Conservation (phyloP, 2,888 invertebrate species). For the Drosophila meridionalis region DNA sequence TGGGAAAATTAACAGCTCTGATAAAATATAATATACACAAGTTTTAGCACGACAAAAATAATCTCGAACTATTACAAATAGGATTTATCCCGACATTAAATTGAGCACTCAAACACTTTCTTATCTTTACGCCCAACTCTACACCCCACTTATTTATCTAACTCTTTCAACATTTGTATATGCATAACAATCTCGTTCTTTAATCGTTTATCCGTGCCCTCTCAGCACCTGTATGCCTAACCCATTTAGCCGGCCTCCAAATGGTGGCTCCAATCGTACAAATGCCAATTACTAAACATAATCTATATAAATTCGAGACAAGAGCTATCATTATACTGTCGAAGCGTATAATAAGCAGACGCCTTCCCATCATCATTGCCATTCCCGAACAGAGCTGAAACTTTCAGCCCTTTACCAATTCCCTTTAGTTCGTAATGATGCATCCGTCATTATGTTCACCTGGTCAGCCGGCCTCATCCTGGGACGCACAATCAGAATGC, state of each 20-base stretch:
- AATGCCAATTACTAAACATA: conserved; percentile 68
- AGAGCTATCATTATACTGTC: conserved; percentile 74
- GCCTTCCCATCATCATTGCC: conserved; percentile 73
- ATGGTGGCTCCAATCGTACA: conserved; percentile 56
- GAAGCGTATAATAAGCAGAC: conserved; percentile 80
- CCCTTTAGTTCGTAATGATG: conserved; percentile 50
- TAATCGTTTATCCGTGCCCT: conserved; percentile 19
- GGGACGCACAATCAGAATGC: conserved; percentile 55
- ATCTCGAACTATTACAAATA: not conserved
- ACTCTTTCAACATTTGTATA: not conserved
- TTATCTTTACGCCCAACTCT: not conserved
- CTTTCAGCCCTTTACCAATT: conserved; percentile 16
- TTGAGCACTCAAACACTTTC: not conserved
- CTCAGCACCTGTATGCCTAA: conserved; percentile 66
- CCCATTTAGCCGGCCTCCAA: conserved; percentile 60
- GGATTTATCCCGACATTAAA: not conserved
- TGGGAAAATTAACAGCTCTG: too few relatives aligned
- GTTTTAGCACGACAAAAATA: not conserved
- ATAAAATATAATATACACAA: too few relatives aligned
- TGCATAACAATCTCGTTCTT: not conserved
- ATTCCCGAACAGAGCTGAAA: conserved; percentile 12
- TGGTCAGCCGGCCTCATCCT: conserved; percentile 44
- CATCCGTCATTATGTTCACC: conserved; percentile 59
- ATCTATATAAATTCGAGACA: conserved; percentile 60
- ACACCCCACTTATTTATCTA: not conserved